Percentiles rank a stretch among this genome's conserved stretches.
phyloP scores from a whole-genome alignment of 2,888 invertebrate species.

The Drosophila glabriapex region DNA sequence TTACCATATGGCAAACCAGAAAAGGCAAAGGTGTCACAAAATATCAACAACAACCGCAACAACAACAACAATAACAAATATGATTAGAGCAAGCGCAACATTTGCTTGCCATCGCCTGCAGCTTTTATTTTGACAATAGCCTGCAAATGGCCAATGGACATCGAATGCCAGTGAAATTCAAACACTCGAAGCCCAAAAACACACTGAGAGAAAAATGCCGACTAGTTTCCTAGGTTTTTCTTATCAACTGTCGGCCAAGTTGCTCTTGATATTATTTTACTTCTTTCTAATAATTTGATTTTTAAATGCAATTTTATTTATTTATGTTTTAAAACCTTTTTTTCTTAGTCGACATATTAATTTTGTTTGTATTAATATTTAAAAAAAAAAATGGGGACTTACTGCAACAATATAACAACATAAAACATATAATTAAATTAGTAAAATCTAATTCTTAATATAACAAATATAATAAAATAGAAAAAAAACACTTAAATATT shows the following conservation, averaged over 20 bases:
- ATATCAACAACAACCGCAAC: slow-evolving; percentile 12
- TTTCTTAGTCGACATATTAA: no score
- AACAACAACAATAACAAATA: slow-evolving; percentile 29
- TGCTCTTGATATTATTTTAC: no score
- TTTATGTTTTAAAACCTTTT: no score
- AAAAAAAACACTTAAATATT: no score
- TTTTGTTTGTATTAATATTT: no score
- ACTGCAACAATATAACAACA: no score
- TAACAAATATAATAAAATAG: no score
- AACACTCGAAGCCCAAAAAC: background rate
- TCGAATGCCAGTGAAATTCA: slow-evolving; percentile 28
- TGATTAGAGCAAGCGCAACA: slow-evolving; percentile 24
- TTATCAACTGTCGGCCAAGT: no score
- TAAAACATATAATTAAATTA: no score
- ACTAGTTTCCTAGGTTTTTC: background rate
- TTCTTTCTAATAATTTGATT: background rate
- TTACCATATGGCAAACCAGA: slow-evolving; percentile 32
- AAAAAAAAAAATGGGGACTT: no score
- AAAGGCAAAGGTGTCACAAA: slow-evolving; percentile 21
- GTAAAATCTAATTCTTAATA: no score
- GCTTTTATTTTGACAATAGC: slow-evolving; percentile 55
- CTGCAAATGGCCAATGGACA: slow-evolving; percentile 59
- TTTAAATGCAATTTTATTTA: background rate
- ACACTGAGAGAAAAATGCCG: background rate
- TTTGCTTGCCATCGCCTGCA: slow-evolving; percentile 37